Percentiles rank a stretch among this genome's conserved stretches.
These are phyloP conservation scores for Amphiprion percula DNA, from an alignment of 2,113 vertebrate species.

Conservation along the genomic window DNA sequence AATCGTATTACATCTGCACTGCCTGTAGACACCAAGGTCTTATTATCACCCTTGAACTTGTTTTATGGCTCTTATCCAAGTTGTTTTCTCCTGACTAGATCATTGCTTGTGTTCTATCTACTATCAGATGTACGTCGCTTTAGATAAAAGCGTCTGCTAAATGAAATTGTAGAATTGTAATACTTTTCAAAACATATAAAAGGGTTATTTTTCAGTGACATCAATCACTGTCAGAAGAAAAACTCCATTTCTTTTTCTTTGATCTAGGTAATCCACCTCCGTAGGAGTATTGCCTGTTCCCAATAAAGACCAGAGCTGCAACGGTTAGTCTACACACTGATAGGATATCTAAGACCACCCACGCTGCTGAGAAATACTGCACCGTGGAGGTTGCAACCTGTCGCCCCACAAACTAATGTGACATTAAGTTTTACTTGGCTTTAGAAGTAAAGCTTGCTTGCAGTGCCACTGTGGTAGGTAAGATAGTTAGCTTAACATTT, in stretches of 20 bases:
- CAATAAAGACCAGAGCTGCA: neutral
- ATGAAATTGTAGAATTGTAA: too few relatives aligned
- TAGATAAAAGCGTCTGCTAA: too few relatives aligned
- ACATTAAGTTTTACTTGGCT: neutral
- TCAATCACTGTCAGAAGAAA: too few relatives aligned
- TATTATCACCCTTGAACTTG: too few relatives aligned
- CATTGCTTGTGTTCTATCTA: too few relatives aligned
- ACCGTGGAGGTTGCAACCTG: neutral
- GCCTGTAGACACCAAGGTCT: too few relatives aligned
- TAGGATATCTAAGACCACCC: constrained; percentile 1
- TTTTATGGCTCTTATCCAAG: too few relatives aligned
- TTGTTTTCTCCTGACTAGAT: too few relatives aligned
- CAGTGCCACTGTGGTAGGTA: neutral
- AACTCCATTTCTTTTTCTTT: neutral
- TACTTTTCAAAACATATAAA: too few relatives aligned
- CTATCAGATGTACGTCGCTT: too few relatives aligned
- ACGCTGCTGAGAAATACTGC: constrained; percentile 2
- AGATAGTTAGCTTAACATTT: neutral
- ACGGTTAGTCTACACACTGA: neutral
- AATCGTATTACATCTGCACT: too few relatives aligned
- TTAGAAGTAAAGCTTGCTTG: neutral
- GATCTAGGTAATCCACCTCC: neutral
- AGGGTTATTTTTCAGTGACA: too few relatives aligned
- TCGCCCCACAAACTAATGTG: neutral
- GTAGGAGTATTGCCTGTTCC: neutral